A percentile compares a stretch with the other conserved stretches of the same genome.
Evolutionary conservation across 2,888 invertebrate species (phyloP).

Genomic region (Tetranychus truncatus): DNA sequence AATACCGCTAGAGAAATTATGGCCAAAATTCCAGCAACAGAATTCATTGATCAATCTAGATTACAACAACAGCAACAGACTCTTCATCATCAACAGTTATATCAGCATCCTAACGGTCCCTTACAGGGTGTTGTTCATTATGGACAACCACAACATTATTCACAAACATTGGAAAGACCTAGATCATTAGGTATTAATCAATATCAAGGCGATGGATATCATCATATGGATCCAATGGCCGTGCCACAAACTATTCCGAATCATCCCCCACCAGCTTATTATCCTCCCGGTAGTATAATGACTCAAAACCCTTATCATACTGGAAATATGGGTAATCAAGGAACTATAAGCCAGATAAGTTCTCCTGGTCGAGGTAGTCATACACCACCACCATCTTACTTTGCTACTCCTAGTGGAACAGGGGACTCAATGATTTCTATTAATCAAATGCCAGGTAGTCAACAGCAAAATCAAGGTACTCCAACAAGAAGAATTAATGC

Average conservation of each 20-base stretch:
- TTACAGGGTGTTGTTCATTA: not conserved
- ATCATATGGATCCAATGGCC: conserved; percentile 28
- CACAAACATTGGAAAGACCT: not conserved
- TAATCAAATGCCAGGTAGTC: conserved; percentile 4
- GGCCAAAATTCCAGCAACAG: conserved; percentile 39
- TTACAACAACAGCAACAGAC: not conserved
- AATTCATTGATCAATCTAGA: conserved; percentile 18
- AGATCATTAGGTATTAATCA: conserved; percentile 1
- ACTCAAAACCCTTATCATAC: conserved; percentile 1
- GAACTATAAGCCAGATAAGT: not conserved
- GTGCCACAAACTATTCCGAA: conserved; percentile 28
- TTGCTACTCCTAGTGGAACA: not conserved
- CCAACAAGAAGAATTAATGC: conserved; percentile 6
- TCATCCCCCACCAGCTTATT: conserved; percentile 8
- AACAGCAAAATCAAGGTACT: conserved; percentile 9
- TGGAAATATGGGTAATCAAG: conserved; percentile 7
- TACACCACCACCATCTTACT: conserved; percentile 8
- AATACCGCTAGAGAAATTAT: conserved; percentile 65
- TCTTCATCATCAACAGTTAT: not conserved
- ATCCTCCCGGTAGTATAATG: not conserved
- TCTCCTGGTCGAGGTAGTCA: conserved; percentile 1
- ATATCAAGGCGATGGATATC: conserved; percentile 6
- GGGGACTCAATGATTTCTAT: not conserved
- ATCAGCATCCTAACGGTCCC: not conserved
- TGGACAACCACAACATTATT: not conserved